phyloP scores from a whole-genome alignment of 2,888 invertebrate species.

The Drosophila formosana region DNA sequence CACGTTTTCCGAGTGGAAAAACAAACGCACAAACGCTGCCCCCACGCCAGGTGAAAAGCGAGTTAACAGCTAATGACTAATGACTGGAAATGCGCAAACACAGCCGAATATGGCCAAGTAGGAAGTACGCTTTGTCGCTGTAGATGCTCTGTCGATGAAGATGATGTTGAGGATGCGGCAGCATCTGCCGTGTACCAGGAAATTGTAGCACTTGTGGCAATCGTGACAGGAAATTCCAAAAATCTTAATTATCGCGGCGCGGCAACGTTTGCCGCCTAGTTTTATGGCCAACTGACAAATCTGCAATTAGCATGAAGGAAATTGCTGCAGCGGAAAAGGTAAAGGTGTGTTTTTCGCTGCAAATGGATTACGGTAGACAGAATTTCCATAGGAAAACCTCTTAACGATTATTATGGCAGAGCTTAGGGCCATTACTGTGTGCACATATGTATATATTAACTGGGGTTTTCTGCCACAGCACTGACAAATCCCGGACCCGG shows the following conservation, averaged over 20 bases:
- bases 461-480: not conserved
- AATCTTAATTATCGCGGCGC: conserved; percentile 60
- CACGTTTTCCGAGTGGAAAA: conserved; percentile 70
- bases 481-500: conserved; percentile 13
- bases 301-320: conserved; percentile 49
- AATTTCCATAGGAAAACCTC: conserved; percentile 2
- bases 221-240: conserved; percentile 69
- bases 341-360: too few species aligned
- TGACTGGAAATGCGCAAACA: conserved; percentile 45
- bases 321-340: conserved; percentile 19
- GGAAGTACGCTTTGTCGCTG: conserved; percentile 56
- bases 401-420: not conserved
- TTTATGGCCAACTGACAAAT: conserved; percentile 41
- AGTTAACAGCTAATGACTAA: conserved; percentile 67
- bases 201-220: conserved; percentile 63
- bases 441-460: not conserved
- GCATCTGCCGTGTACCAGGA: conserved; percentile 64
- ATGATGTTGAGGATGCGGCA: conserved; percentile 42
- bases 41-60: conserved; percentile 55
- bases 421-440: not conserved
- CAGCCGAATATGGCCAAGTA: conserved; percentile 52
- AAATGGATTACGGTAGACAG: conserved; percentile 8
- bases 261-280: conserved; percentile 24
- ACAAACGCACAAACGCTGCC: conserved; percentile 20
- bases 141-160: not conserved